Percentiles rank a stretch among this genome's conserved stretches.
phyloP scores from a whole-genome alignment of 1,140 invertebrate genomes.

The Papilio xuthus region DNA sequence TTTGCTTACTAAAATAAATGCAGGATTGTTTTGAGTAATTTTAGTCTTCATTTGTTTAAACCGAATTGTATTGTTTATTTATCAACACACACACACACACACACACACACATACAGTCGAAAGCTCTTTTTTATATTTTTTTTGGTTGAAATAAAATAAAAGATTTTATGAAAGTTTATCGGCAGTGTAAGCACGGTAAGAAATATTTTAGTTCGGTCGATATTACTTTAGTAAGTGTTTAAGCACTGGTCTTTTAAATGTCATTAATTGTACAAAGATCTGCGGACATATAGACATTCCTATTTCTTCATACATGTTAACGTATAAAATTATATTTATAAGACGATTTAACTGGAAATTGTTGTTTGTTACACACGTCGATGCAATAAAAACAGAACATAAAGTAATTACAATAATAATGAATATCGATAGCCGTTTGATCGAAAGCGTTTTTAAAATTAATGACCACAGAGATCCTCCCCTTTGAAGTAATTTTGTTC shows the following conservation, averaged over 20 bases:
- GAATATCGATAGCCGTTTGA: constrained; percentile 9
- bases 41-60: neutral
- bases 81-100: too few species aligned
- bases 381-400: constrained; percentile 2
- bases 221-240: too few species aligned
- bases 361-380: neutral
- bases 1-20: neutral
- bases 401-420: constrained; percentile 34
- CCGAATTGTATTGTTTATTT: neutral
- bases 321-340: constrained; percentile 29
- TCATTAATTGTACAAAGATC: too few species aligned
- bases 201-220: too few species aligned
- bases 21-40: neutral
- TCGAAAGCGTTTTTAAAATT: constrained; percentile 13
- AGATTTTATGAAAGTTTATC: too few species aligned
- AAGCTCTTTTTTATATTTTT: too few species aligned
- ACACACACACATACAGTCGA: too few species aligned
- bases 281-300: neutral
- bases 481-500: constrained; percentile 1
- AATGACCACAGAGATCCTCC: neutral
- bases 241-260: too few species aligned
- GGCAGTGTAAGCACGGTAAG: too few species aligned
- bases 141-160: too few species aligned
- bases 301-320: neutral
- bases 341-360: constrained; percentile 1